phyloP scores from a whole-genome alignment of 2,888 invertebrate species.

The Agrypnus murinus region DNA sequence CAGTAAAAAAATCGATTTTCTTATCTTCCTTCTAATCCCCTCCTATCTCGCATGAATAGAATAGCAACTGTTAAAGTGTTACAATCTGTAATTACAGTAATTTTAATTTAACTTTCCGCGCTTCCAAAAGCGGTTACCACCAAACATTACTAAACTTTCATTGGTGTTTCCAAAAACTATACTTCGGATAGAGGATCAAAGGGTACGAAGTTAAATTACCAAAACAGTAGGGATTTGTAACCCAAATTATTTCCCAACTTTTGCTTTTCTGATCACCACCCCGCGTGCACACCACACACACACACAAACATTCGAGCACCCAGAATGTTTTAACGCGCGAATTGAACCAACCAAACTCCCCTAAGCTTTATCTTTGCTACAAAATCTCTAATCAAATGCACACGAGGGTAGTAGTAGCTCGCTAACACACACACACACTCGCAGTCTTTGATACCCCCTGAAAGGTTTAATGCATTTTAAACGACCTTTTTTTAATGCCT shows the following conservation, averaged over 20 bases:
- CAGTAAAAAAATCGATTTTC: too few relatives aligned
- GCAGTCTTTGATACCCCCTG: not conserved
- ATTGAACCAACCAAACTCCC: not conserved
- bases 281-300: too few relatives aligned
- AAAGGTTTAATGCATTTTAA: conserved; percentile 21
- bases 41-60: too few relatives aligned
- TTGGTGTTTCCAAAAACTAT: too few relatives aligned
- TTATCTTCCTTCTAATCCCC: too few relatives aligned
- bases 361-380: not conserved
- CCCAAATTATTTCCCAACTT: conserved; percentile 3
- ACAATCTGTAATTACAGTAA: too few relatives aligned
- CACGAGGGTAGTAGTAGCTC: not conserved
- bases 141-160: too few relatives aligned
- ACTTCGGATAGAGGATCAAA: not conserved
- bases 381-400: conserved; percentile 5
- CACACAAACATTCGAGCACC: not conserved
- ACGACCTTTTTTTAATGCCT: conserved; percentile 14
- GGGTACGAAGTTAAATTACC: not conserved
- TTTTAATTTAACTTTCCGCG: too few relatives aligned
- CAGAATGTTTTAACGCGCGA: not conserved
- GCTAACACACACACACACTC: too few relatives aligned
- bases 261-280: not conserved
- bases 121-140: too few relatives aligned
- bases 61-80: too few relatives aligned
- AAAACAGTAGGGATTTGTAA: not conserved